A percentile compares a stretch with the other conserved stretches of the same genome.
Conservation (phyloP, 2,888 invertebrate genomes). For the Drosophila emarginata region DNA sequence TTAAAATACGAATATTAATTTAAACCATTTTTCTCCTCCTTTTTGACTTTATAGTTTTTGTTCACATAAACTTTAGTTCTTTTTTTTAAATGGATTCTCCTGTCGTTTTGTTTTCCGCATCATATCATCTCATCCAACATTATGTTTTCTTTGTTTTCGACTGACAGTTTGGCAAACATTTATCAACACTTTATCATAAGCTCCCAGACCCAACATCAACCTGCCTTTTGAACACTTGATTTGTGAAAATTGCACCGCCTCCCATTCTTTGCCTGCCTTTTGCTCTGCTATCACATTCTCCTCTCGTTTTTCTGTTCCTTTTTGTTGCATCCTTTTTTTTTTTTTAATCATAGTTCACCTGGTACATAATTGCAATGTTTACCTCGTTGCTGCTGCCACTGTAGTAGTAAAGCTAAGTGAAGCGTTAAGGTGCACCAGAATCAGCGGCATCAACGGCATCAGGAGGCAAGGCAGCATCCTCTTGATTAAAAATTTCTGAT, state of each 20-base stretch:
- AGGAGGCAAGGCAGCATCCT: constrained; percentile 35
- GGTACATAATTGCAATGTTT: constrained; percentile 74
- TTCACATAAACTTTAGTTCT: neutral
- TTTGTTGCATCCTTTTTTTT: constrained; percentile 35
- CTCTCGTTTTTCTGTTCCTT: constrained; percentile 6
- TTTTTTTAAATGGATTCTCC: neutral
- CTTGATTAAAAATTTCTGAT: constrained; percentile 76
- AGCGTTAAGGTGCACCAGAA: constrained; percentile 64
- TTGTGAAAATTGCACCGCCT: constrained; percentile 57
- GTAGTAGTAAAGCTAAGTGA: constrained; percentile 58
- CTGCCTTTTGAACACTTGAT: constrained; percentile 55
- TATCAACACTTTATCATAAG: constrained; percentile 37
- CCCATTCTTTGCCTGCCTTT: constrained; percentile 11
- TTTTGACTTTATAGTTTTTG: neutral
- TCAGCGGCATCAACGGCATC: constrained; percentile 27
- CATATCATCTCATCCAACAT: neutral
- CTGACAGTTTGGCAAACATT: constrained; percentile 46
- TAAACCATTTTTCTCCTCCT: neutral
- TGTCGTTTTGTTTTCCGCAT: neutral
- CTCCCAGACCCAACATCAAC: constrained; percentile 10
- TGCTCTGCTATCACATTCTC: constrained; percentile 7
- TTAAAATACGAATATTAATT: too few relatives aligned
- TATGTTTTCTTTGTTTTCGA: constrained; percentile 10
- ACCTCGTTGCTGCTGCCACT: constrained; percentile 46
- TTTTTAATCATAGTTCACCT: constrained; percentile 68